Base-by-base conservation (phyloP, 2,113 vertebrate genomes). In the Numida meleagris region DNA sequence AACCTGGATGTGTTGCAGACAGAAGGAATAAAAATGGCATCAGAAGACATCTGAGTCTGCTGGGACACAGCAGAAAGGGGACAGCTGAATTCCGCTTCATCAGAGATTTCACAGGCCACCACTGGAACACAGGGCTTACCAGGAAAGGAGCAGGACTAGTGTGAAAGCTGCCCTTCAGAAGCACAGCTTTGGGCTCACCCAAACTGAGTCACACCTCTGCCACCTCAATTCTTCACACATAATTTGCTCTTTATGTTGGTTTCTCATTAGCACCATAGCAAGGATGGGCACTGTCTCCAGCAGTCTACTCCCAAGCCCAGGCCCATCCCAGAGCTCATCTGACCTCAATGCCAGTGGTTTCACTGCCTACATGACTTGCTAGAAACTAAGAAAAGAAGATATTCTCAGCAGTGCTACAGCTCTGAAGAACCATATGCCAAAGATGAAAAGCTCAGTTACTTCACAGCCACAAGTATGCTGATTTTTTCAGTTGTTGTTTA, bases 31-130 rank as follows among this genome's bases (percentile, higher is more conserved):
- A 45, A 29, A 16, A 0, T 40, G 45, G 24, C 45, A 45, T 24
- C 13, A 84, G 31, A 61, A 12, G 25, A 70, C 27, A 36, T 13
- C 21, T 0, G 0, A 46, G 6, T 3, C 14, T 0, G 0, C 10
- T 0, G 2, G 45, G 65, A 71, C 20, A 27, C 23, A 70, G 78
- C 57, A 75, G 53, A 65, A 34, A 23, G 9, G 38, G 53, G n/a
- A 36, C 21, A 61, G 5, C 20, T 33, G 40, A 46, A 36, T 0
- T 33, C 8, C 16, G 55, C 34, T 81, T 4, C 45, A 15, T 27
- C 59, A 66, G 21, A 51, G n/a, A 5, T 3, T 38, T 14, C 45
- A 38, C 45, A 66, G 27, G 14, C 15, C 36, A 8, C n/a, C 21
- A 5, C 62, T 23, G 12, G 51, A 50, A 55, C 15, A 6, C 25